phyloP scores from a whole-genome alignment of 1,140 invertebrate species.

The Coenobita brevimanus region DNA sequence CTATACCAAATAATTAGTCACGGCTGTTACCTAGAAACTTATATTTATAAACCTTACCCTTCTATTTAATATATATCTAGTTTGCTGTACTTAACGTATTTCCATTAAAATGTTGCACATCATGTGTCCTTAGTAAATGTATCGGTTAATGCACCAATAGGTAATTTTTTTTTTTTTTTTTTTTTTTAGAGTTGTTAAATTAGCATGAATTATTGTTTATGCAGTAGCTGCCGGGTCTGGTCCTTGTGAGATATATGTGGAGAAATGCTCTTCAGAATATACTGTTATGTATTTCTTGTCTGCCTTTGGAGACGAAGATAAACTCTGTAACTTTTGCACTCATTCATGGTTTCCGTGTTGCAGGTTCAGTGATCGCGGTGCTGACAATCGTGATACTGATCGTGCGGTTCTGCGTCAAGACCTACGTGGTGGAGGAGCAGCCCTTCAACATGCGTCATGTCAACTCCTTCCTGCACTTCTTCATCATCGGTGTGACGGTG shows the following conservation, averaged over 20 bases:
- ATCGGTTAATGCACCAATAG: background rate
- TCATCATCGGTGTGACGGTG: constrained; percentile 59
- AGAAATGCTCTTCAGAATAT: too few species aligned
- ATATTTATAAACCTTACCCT: background rate
- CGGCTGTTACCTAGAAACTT: background rate
- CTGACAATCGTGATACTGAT: constrained; percentile 46
- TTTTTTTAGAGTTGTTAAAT: too few species aligned
- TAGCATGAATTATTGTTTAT: too few species aligned
- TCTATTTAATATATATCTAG: background rate
- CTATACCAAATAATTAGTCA: background rate
- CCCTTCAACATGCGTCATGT: constrained; percentile 22
- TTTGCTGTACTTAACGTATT: too few species aligned
- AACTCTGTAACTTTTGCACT: background rate
- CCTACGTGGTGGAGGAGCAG: constrained; percentile 24
- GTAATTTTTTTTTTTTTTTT: too few species aligned
- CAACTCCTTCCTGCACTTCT: constrained; percentile 49
- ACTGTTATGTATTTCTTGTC: too few species aligned
- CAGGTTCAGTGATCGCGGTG: constrained; percentile 41
- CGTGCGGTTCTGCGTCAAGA: constrained; percentile 39
- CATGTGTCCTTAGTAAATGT: too few species aligned
- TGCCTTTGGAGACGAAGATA: too few species aligned
- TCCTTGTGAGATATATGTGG: too few species aligned
- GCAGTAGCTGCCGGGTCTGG: background rate
- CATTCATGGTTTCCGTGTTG: too few species aligned
- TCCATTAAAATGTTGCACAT: too few species aligned